Percentiles rank a stretch among this genome's conserved stretches.
phyloP scores from a whole-genome alignment of 2,888 invertebrate genomes.

The Catocala sponsa region DNA sequence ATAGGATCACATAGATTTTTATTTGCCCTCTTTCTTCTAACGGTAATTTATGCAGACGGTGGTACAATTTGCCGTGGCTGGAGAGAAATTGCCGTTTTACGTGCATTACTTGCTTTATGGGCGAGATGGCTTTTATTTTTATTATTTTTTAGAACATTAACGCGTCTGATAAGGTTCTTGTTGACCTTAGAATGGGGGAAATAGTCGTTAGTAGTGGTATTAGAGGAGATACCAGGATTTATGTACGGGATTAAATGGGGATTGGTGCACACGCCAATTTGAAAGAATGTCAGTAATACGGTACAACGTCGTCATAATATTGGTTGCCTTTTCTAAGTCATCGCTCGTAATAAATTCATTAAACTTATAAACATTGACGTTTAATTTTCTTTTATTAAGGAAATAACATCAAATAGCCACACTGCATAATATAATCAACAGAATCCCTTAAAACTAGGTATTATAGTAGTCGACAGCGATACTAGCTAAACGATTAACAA shows the following conservation, averaged over 20 bases:
- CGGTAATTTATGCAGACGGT: conserved; percentile 56
- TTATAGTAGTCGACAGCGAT: no score
- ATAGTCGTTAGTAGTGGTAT: conserved; percentile 3
- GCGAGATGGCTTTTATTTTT: conserved; percentile 22
- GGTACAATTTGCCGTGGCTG: conserved; percentile 55
- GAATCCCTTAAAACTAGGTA: no score
- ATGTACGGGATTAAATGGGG: conserved; percentile 4
- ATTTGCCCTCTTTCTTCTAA: conserved; percentile 44
- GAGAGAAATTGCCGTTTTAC: conserved; percentile 44
- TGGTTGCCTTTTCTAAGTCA: no score
- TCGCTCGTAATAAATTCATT: no score
- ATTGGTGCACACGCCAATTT: background rate
- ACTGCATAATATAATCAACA: no score
- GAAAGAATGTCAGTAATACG: no score
- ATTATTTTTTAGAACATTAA: conserved; percentile 22
- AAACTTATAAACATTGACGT: no score
- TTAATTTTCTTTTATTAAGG: no score
- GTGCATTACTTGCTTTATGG: conserved; percentile 35
- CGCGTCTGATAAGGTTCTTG: conserved; percentile 2
- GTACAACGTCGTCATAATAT: no score
- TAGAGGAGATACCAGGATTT: conserved; percentile 6
- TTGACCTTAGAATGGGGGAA: background rate
- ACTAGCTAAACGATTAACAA: no score
- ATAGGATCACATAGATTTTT: conserved; percentile 45
- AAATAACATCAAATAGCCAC: no score